A percentile compares a stretch with the other conserved stretches of the same genome.
These are phyloP conservation scores for Psococerastis gibbosa DNA, from an alignment of 2,888 invertebrate genomes.

Conservation along the genomic window DNA sequence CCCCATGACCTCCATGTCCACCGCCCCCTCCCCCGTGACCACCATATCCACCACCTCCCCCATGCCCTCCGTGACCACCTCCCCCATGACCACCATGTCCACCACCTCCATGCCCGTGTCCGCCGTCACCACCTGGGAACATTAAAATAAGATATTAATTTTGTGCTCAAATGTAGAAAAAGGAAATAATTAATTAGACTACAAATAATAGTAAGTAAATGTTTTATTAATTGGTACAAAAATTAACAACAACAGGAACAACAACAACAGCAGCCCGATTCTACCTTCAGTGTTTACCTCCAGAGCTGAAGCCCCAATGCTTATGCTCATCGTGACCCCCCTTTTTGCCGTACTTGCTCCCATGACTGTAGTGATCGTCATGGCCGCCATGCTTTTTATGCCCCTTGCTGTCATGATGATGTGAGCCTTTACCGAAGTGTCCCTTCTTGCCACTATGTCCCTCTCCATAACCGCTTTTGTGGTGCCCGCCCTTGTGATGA, in stretches of 20 bases:
- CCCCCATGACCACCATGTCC: not conserved
- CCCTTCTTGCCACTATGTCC: conserved; percentile 66
- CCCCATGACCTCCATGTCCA: not conserved
- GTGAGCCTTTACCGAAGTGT: conserved; percentile 58
- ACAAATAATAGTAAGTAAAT: not conserved
- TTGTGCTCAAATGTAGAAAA: not conserved
- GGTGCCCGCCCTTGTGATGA: conserved; percentile 61
- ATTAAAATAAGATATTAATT: too few relatives aligned
- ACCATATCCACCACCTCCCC: not conserved
- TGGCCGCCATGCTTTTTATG: conserved; percentile 62
- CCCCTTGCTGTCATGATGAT: conserved; percentile 59
- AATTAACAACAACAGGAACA: not conserved
- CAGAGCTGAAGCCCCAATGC: conserved; percentile 44
- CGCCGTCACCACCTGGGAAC: conserved; percentile 1
- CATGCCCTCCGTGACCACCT: not conserved
- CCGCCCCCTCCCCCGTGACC: not conserved
- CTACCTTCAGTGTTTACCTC: conserved; percentile 22
- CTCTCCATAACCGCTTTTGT: conserved; percentile 54
- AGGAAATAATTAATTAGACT: conserved; percentile 1
- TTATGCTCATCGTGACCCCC: conserved; percentile 63
- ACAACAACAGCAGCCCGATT: conserved; percentile 14
- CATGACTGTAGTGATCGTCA: conserved; percentile 54
- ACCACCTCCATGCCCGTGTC: not conserved
- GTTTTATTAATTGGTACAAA: not conserved
- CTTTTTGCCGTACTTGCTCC: conserved; percentile 57